Evolutionary conservation across 1,140 invertebrate species (phyloP).

Genomic region (Cyphomyrmex costatus): DNA sequence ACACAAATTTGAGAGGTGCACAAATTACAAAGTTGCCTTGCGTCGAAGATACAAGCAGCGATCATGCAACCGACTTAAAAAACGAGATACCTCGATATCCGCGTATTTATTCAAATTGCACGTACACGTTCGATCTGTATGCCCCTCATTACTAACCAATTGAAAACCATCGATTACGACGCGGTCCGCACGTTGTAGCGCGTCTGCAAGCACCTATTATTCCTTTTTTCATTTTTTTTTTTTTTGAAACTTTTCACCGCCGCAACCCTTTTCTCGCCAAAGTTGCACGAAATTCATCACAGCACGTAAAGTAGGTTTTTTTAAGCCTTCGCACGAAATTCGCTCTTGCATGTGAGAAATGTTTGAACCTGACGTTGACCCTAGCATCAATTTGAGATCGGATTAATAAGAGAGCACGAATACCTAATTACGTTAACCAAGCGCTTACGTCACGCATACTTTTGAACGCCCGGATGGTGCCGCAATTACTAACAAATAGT

Average conservation of each 20-base stretch:
- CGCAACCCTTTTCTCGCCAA: conserved; percentile 22
- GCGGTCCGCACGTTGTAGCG: conserved; percentile 33
- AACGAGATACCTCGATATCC: conserved; percentile 22
- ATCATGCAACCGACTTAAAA: conserved; percentile 55
- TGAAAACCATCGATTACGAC: conserved; percentile 61
- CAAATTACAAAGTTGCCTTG: conserved; percentile 27
- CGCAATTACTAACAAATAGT: conserved; percentile 51
- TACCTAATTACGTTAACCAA: conserved; percentile 51
- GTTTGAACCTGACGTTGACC: conserved; percentile 28
- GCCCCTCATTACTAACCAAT: conserved; percentile 59
- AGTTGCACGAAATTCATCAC: conserved; percentile 42
- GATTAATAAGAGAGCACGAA: conserved; percentile 49
- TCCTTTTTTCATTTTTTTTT: conserved; percentile 6
- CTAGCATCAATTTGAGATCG: conserved; percentile 30
- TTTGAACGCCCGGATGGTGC: conserved; percentile 1
- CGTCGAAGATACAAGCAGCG: not conserved
- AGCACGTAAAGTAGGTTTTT: conserved; percentile 51
- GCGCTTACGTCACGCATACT: conserved; percentile 17
- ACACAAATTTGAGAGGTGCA: conserved; percentile 29
- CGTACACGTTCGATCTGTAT: conserved; percentile 30
- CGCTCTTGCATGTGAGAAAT: conserved; percentile 36
- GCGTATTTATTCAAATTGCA: conserved; percentile 73
- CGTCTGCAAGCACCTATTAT: conserved; percentile 40
- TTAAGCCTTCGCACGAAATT: conserved; percentile 31
- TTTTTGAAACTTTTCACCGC: conserved; percentile 48